Evolutionary conservation across 2,888 invertebrate species (phyloP), one percentile per base, ranked within the genome.

Genomic region (Amphipoea oculea): DNA sequence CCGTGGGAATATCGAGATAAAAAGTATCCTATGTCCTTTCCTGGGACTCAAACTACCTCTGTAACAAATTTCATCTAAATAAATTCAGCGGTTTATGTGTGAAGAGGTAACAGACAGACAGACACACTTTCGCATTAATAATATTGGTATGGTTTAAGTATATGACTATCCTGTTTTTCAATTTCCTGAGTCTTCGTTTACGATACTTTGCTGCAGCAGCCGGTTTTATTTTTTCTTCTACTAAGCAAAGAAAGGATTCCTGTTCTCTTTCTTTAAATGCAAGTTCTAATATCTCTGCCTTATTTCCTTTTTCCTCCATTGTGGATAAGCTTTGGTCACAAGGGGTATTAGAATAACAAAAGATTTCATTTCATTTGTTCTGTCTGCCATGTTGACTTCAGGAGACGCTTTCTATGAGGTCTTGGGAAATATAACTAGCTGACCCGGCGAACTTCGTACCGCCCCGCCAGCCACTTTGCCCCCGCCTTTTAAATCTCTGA

Each of bases 261-360:
- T n/a, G 23, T 69, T 5, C n/a, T 20, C 54, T 54, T 4, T 20
- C 42, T 48, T 54, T 17, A 60, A 60, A 78, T 66, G 20, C 12
- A 60, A 14, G 7, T 57, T 77, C 36, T n/a, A n/a, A n/a, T n/a
- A n/a, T 40, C 14, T 51, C 3, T 14, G 36, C 14, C 0, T 42
- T 79, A 1, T 67, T 79, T 66, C 29, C 14, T 48, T 62, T 48
- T 70, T 36, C 62, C 29, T 11, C 36, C 7, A 29, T 17, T 29
- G 62, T 20, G 51, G 14, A 11, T 0, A 36, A 65, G 40, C 51
- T 29, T 80, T 54, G 40, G 40, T 12, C n/a, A 14, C 60, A 54
- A 72, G 9, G 9, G 5, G 45, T 68, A 72, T 68, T 72, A 51
- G 23, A 81, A 74, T 65, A 82, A 54, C 63, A 82, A 85, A 81